phyloP scores from a whole-genome alignment of 1,140 invertebrate species.

The Bombus ignitus region DNA sequence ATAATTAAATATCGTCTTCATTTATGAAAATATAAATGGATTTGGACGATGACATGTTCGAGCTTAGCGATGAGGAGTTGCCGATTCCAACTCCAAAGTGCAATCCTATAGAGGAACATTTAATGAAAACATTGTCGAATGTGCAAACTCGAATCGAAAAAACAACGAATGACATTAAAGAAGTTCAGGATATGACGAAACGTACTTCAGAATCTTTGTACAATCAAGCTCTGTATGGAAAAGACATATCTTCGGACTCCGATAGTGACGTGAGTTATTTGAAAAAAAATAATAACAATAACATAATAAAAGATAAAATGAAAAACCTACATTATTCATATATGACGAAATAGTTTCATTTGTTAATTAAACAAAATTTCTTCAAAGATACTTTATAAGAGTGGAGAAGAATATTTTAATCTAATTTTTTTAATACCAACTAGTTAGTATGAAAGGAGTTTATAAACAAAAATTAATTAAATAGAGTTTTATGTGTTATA shows the following conservation, averaged over 20 bases:
- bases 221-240: slow-evolving; percentile 45
- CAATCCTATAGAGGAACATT: slow-evolving; percentile 74
- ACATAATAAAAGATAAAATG: neutral
- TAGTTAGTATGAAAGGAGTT: neutral
- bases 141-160: slow-evolving; percentile 63
- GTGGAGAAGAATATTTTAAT: neutral
- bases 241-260: slow-evolving; percentile 60
- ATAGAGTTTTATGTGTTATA: neutral
- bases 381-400: neutral
- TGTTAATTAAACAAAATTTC: neutral
- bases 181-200: slow-evolving; percentile 53
- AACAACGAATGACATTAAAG: slow-evolving; percentile 59
- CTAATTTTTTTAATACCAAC: neutral
- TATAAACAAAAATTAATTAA: neutral
- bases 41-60: slow-evolving; percentile 65
- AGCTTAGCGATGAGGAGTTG: slow-evolving; percentile 61
- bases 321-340: neutral
- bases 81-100: neutral
- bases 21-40: slow-evolving; percentile 45
- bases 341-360: neutral
- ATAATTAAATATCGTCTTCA: neutral
- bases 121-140: slow-evolving; percentile 65
- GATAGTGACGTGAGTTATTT: slow-evolving; percentile 68
- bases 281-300: neutral
- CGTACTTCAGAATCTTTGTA: slow-evolving; percentile 63